Conservation (phyloP, 2,888 invertebrate genomes). For the Rhagium mordax region DNA sequence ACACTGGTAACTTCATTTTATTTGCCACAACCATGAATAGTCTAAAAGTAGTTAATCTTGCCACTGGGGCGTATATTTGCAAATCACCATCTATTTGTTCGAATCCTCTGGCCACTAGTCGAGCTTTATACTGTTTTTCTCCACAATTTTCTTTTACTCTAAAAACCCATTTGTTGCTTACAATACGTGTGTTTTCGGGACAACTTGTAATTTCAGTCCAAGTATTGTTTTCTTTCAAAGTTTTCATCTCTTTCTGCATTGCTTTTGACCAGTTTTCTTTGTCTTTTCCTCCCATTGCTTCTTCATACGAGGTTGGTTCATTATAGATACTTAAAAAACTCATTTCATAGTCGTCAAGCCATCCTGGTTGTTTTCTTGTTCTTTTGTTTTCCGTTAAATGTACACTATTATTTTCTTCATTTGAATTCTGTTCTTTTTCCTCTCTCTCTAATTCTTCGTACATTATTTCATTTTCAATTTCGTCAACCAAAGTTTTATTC, state of each 20-base stretch:
- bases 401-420: slow-evolving; percentile 3
- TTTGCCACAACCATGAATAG: slow-evolving; percentile 29
- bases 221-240: slow-evolving; percentile 35
- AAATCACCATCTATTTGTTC: slow-evolving; percentile 28
- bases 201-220: slow-evolving; percentile 29
- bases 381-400: neutral
- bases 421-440: slow-evolving; percentile 5
- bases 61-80: slow-evolving; percentile 36
- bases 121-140: slow-evolving; percentile 27
- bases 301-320: slow-evolving; percentile 25
- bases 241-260: slow-evolving; percentile 31
- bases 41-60: no score
- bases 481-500: no score
- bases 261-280: slow-evolving; percentile 27
- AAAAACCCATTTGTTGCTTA: slow-evolving; percentile 35
- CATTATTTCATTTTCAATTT: no score
- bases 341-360: slow-evolving; percentile 26
- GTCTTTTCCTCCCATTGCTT: slow-evolving; percentile 25
- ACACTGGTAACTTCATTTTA: slow-evolving; percentile 31
- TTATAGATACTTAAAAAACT: slow-evolving; percentile 21
- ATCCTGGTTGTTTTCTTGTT: slow-evolving; percentile 16
- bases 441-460: no score
- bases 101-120: slow-evolving; percentile 36
- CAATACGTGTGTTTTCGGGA: slow-evolving; percentile 15
- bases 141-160: no score